A percentile compares a stretch with the other conserved stretches of the same genome.
Conservation (phyloP, 1,140 invertebrate genomes). For the Dendrolimus kikuchii region DNA sequence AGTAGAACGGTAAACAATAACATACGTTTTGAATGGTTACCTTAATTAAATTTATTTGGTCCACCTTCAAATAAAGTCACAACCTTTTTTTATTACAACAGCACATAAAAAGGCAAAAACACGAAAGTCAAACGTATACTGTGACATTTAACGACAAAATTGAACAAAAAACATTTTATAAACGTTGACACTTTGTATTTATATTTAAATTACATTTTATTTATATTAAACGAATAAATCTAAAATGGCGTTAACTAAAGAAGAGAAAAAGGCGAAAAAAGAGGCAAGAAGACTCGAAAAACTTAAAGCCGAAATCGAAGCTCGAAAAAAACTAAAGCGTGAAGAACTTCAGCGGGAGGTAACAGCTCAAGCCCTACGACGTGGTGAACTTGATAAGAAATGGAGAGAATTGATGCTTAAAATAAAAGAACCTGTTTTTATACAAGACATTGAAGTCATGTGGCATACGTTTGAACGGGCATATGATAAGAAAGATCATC, state of each 20-base stretch:
- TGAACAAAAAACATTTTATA: neutral
- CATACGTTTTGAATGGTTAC: no score
- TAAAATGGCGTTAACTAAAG: constrained; percentile 45
- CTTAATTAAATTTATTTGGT: no score
- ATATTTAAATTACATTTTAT: constrained; percentile 10
- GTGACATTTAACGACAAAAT: no score
- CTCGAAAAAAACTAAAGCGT: constrained; percentile 35
- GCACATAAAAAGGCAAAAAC: no score
- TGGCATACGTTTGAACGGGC: constrained; percentile 57
- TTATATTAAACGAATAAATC: constrained; percentile 7
- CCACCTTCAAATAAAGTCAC: no score
- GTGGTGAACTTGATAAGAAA: constrained; percentile 39
- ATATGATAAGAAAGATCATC: constrained; percentile 54
- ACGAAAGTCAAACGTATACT: no score
- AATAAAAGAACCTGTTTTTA: constrained; percentile 58
- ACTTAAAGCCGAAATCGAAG: constrained; percentile 35
- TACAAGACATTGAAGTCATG: constrained; percentile 54
- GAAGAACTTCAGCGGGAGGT: constrained; percentile 48
- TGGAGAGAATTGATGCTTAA: constrained; percentile 55
- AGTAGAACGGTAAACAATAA: no score
- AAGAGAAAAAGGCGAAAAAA: constrained; percentile 51
- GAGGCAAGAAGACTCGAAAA: constrained; percentile 50
- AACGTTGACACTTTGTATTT: neutral
- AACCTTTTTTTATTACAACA: no score
- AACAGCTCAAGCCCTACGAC: constrained; percentile 33